A percentile compares a stretch with the other conserved stretches of the same genome.
These are phyloP conservation scores for Nannospalax galili DNA, from an alignment of 2,113 vertebrate genomes.

Conservation along the genomic window DNA sequence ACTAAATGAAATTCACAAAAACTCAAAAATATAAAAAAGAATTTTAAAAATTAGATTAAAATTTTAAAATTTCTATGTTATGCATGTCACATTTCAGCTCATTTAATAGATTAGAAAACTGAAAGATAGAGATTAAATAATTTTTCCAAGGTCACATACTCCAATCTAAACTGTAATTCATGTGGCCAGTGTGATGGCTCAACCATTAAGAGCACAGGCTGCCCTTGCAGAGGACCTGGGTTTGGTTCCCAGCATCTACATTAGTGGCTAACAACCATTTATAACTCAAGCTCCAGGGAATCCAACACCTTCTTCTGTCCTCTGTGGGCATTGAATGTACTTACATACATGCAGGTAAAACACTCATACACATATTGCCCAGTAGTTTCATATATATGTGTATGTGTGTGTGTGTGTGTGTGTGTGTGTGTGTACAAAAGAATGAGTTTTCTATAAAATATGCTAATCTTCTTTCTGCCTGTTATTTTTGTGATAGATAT, in stretches of 20 bases:
- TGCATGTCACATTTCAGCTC: not conserved
- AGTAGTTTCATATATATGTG: not conserved
- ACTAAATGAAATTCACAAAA: too few relatives aligned
- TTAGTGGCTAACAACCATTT: too few relatives aligned
- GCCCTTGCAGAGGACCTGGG: too few relatives aligned
- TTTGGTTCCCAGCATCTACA: too few relatives aligned
- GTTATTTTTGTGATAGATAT: constrained; percentile 65
- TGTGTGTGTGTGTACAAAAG: not conserved
- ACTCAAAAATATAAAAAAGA: too few relatives aligned
- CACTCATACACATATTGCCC: not conserved
- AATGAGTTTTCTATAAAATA: constrained; percentile 45
- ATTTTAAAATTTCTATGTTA: too few relatives aligned
- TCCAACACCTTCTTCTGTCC: too few relatives aligned
- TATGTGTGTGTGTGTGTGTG: too few relatives aligned
- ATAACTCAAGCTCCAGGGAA: too few relatives aligned
- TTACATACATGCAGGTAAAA: not conserved
- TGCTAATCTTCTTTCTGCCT: constrained; percentile 61
- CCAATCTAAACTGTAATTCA: constrained; percentile 3
- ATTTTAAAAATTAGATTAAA: too few relatives aligned
- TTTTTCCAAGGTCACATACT: constrained; percentile 9
- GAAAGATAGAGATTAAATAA: constrained; percentile 35
- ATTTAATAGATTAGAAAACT: not conserved
- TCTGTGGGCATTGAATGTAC: too few relatives aligned
- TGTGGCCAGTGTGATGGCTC: not conserved
- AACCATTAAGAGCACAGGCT: too few relatives aligned